These are phyloP conservation scores for Cercopithecus hamlyni DNA, from an alignment of 2,797 vertebrate species.

Conservation along the genomic window DNA sequence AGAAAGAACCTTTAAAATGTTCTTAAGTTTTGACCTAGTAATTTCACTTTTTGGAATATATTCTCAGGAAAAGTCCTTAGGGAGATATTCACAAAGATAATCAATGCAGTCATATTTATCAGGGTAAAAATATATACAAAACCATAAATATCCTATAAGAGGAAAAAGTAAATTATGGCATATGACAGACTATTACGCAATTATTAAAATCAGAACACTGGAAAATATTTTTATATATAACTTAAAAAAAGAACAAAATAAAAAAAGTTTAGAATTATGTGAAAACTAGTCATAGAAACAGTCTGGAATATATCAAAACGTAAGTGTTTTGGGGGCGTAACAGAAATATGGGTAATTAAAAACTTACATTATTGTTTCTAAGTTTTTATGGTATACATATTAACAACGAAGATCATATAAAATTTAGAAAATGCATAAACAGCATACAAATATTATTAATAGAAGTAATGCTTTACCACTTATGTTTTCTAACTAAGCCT, in stretches of 20 bases:
- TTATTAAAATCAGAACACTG: neutral
- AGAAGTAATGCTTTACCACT: neutral
- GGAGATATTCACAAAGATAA: neutral
- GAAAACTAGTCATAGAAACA: neutral
- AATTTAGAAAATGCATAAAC: neutral
- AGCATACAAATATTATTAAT: slow-evolving; percentile 4
- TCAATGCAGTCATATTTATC: neutral
- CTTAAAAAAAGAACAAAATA: neutral
- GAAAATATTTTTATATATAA: slow-evolving; percentile 26
- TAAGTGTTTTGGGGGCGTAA: neutral
- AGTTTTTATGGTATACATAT: neutral
- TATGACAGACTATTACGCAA: neutral
- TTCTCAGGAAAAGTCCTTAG: neutral
- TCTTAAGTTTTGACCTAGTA: neutral
- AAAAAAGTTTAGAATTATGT: neutral
- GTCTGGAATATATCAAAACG: neutral
- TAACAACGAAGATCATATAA: slow-evolving; percentile 19
- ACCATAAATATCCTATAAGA: neutral
- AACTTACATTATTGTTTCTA: neutral
- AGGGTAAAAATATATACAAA: neutral
- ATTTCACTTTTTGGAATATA: slow-evolving; percentile 12
- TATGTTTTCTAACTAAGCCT: neutral
- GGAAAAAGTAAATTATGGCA: neutral
- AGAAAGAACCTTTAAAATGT: slow-evolving; percentile 1
- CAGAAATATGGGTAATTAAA: neutral